These are phyloP conservation scores for Toxotes chatareus DNA, from an alignment of 2,113 vertebrate genomes.

Conservation along the genomic window DNA sequence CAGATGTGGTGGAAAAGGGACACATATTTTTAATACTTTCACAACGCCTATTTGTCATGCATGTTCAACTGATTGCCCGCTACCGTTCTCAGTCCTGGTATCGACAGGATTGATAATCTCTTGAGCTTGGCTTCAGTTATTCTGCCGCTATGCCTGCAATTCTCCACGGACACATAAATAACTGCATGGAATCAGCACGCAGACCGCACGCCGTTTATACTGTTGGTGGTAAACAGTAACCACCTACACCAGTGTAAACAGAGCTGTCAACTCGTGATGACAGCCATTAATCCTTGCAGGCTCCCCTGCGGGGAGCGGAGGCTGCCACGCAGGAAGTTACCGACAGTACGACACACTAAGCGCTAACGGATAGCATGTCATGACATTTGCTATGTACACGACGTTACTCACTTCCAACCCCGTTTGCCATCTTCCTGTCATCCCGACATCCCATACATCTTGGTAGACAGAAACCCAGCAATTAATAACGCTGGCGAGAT, in stretches of 20 bases:
- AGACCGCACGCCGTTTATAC: neutral
- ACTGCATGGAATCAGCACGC: no score
- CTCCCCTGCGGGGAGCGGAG: constrained; percentile 23
- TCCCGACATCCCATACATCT: constrained; percentile 73
- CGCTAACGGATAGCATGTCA: constrained; percentile 67
- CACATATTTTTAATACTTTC: neutral
- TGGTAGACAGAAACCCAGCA: constrained; percentile 39
- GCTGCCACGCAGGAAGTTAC: constrained; percentile 51
- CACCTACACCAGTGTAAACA: constrained; percentile 1
- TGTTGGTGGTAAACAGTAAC: neutral
- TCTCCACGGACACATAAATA: neutral
- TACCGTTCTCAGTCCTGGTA: constrained; percentile 25
- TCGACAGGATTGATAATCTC: neutral
- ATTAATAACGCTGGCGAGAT: constrained; percentile 34
- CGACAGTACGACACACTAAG: constrained; percentile 22
- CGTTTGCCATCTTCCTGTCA: constrained; percentile 86
- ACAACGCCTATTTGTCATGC: neutral
- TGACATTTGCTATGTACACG: constrained; percentile 35
- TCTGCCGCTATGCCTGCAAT: constrained; percentile 14
- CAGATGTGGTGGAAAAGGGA: constrained; percentile 19
- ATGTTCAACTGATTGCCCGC: neutral
- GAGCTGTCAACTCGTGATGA: constrained; percentile 48
- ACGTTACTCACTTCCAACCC: constrained; percentile 84
- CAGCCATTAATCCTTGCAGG: constrained; percentile 35
- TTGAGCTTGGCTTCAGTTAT: neutral